Base-by-base conservation (phyloP, 2,113 vertebrate species). In the Geothlypis trichas region DNA sequence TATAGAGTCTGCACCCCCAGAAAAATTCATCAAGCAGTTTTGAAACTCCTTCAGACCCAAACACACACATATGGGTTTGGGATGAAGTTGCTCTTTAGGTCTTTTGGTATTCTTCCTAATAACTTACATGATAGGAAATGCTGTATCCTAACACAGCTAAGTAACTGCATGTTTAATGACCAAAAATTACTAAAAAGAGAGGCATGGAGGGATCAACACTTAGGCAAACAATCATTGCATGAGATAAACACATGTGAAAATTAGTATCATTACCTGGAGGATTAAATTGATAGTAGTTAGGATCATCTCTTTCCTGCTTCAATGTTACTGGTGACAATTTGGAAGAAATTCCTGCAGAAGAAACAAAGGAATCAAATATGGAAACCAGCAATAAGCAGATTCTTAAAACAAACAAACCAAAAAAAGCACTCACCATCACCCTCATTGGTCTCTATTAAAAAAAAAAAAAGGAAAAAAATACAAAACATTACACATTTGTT, bases 221-320 rank as follows among this genome's bases (percentile, higher is more conserved):
- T 39, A 24, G 33, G 33, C 20, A n/a, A 61, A 6, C 47, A 44
- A 66, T 10, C 9, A 28, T 59, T 57, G 49, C 5, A 18, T 35
- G 41, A 80, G 41, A 81, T 46, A 79, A 78, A 52, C 62, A 75
- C 15, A 27, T 33, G 42, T 5, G 22, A 80, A 95, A 62, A 51
- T 39, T 13, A 39, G 4, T 39, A 63, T n/a, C 6, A 8, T 94
- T 98, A 98, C 98, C 98, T 97, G 97, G 96, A 84, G 97, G 69
- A 80, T 91, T 97, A 61, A 97, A 98, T 1, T 97, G 96, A 90
- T 98, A 98, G 69, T 98, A 98, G 59, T 97, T 98, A 28, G 97
- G 96, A 59, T 98, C 98, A 78, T 98, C 98, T 2, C 66, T 87
- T 91, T 98, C 98, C 75, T 98, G 97, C 74, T 98, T 98, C 52